phyloP scores from a whole-genome alignment of 2,113 vertebrate species.

The Platysternon megacephalum region DNA sequence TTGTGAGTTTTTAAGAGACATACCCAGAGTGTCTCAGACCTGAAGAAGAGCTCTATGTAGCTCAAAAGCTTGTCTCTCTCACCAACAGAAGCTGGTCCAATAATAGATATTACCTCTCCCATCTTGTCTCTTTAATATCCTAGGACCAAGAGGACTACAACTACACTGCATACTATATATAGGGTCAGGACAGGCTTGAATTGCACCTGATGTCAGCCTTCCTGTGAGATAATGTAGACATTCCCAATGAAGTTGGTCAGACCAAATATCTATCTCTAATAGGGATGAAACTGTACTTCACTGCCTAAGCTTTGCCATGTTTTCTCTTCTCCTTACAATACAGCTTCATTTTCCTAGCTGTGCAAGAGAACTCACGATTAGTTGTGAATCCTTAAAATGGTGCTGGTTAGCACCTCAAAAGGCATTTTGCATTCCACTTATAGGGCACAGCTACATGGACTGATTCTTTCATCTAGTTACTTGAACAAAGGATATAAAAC shows the following conservation, averaged over 20 bases:
- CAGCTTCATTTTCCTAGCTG: background rate
- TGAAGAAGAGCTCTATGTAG: too few relatives aligned
- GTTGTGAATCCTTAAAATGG: background rate
- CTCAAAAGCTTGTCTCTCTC: too few relatives aligned
- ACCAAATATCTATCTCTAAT: background rate
- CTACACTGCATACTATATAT: too few relatives aligned
- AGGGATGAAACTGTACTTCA: too few relatives aligned
- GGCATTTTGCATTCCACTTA: background rate
- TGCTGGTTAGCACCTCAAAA: background rate
- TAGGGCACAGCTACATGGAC: background rate
- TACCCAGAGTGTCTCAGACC: too few relatives aligned
- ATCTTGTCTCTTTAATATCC: too few relatives aligned
- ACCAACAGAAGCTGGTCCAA: too few relatives aligned
- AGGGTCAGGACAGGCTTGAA: slow-evolving; percentile 4
- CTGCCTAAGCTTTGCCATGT: background rate
- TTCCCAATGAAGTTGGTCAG: too few relatives aligned
- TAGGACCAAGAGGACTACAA: too few relatives aligned
- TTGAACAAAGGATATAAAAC: background rate
- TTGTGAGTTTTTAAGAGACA: too few relatives aligned
- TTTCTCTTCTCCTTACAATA: background rate
- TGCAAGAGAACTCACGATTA: background rate
- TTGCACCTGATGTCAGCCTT: background rate
- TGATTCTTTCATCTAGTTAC: background rate
- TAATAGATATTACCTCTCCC: too few relatives aligned
- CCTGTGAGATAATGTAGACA: background rate